phyloP scores from a whole-genome alignment of 1,140 invertebrate species.

The Tenebrio molitor region DNA sequence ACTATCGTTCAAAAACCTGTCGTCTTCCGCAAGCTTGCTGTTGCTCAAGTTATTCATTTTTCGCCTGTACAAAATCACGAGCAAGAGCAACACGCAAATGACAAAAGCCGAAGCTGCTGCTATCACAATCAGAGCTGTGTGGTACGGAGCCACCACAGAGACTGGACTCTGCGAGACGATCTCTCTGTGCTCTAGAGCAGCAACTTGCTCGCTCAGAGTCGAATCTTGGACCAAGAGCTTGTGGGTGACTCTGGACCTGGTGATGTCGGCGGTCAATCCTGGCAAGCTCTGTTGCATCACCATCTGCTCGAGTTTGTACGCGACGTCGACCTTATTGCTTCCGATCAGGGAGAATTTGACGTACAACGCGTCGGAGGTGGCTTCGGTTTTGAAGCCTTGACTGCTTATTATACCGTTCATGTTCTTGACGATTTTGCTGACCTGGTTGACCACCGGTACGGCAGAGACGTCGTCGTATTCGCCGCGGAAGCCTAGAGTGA shows the following conservation, averaged over 20 bases:
- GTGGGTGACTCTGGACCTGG: slow-evolving; percentile 73
- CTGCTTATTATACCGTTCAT: slow-evolving; percentile 71
- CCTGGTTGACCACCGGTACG: slow-evolving; percentile 66
- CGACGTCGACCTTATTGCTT: slow-evolving; percentile 76
- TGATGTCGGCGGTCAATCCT: slow-evolving; percentile 76
- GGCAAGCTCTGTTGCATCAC: slow-evolving; percentile 72
- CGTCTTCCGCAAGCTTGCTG: slow-evolving; percentile 70
- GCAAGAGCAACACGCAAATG: slow-evolving; percentile 77
- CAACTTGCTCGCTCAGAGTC: slow-evolving; percentile 65
- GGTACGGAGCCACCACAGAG: slow-evolving; percentile 76
- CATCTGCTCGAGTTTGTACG: slow-evolving; percentile 75
- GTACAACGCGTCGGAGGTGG: slow-evolving; percentile 71
- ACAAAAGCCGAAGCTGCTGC: slow-evolving; percentile 79
- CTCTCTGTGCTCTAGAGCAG: slow-evolving; percentile 76
- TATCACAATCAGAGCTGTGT: slow-evolving; percentile 78
- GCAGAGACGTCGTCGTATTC: slow-evolving; percentile 68
- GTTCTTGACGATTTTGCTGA: slow-evolving; percentile 70
- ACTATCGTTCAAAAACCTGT: slow-evolving; percentile 69
- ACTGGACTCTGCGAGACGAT: slow-evolving; percentile 76
- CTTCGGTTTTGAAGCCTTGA: slow-evolving; percentile 70
- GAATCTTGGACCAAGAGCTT: slow-evolving; percentile 67
- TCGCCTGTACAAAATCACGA: slow-evolving; percentile 77
- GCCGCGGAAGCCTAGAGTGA: slow-evolving; percentile 74
- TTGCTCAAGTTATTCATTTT: slow-evolving; percentile 68
- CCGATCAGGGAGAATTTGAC: slow-evolving; percentile 74